Evolutionary conservation across 2,888 invertebrate genomes (phyloP).

Genomic region (Plebejus argus): DNA sequence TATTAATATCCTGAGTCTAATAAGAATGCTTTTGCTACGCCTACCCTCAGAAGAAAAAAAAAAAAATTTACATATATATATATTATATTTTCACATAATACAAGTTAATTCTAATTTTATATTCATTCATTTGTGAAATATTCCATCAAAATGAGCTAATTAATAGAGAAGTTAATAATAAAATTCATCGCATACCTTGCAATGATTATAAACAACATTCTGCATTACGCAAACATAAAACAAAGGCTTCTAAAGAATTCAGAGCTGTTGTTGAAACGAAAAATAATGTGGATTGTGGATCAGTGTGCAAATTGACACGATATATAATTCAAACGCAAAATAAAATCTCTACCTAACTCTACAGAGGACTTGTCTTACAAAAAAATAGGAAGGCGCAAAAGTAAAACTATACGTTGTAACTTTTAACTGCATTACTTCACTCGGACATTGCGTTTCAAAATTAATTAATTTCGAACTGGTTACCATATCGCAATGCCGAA

Average conservation of each 20-base stretch:
- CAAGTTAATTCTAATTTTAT: too few species aligned
- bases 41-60: too few species aligned
- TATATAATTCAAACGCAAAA: neutral
- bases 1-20: too few species aligned
- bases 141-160: neutral
- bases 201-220: neutral
- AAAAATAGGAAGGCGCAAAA: neutral
- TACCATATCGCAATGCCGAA: neutral
- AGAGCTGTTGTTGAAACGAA: neutral
- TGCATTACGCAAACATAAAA: neutral
- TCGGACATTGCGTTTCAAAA: neutral
- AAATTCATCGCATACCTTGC: neutral
- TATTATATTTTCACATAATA: too few species aligned
- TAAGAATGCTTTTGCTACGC: too few species aligned
- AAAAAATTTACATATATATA: too few species aligned
- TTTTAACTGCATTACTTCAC: neutral
- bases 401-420: neutral
- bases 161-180: neutral
- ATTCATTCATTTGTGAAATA: neutral
- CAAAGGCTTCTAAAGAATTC: neutral
- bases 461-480: slow-evolving; percentile 1
- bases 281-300: neutral
- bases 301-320: neutral
- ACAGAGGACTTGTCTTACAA: too few species aligned
- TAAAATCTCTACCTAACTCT: too few species aligned